Evolutionary conservation across 2,797 vertebrate genomes (phyloP), one percentile per base, ranked within the genome.

Genomic region (Orestias chungarensis): DNA sequence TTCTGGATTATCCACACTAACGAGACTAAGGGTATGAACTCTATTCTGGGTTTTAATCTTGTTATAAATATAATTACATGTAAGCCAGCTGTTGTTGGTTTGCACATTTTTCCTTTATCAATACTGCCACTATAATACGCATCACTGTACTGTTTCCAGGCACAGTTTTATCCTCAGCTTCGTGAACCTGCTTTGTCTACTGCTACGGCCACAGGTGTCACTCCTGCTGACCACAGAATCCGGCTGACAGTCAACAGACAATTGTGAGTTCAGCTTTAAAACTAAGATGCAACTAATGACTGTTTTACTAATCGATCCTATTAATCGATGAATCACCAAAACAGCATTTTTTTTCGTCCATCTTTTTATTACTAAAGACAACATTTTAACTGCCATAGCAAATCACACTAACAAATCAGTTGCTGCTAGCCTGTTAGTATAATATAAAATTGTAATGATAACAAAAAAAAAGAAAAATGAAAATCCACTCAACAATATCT

Each of bases 151-250:
- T 59, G 65, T 71, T 79, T 57, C 14, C 61, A 97, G 96, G 91
- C 95, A 33, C 95, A 96, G 54, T 95, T 96, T 87, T 94, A 94
- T 82, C 85, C 94, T 0, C 92, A 93, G 69, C 86, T 88, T 38
- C 75, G 84, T 1, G 96, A 94, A 89, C 6, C 85, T 44, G 90
- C 85, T 0, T 52, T 84, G 71, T 55, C 54, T 17, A 14, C 6
- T 55, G 44, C 44, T 46, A 91, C 87, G 1, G 44, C 57, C 29
- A 88, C 77, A 33, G 69, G 88, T 1, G 85, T 81, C 65, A 71
- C 46, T 66, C 68, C 92, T 79, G 17, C 79, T 72, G 84, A 86
- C 3, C 91, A 31, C 54, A 55, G 64, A 47, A 49, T 77, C 0
- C 43, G 33, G 15, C 91, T 87, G 7, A 59, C 85, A 33, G 74